Percentiles rank a stretch among this genome's conserved stretches.
Evolutionary conservation across 2,888 invertebrate genomes (phyloP).

Genomic region (Pandemis corylana): DNA sequence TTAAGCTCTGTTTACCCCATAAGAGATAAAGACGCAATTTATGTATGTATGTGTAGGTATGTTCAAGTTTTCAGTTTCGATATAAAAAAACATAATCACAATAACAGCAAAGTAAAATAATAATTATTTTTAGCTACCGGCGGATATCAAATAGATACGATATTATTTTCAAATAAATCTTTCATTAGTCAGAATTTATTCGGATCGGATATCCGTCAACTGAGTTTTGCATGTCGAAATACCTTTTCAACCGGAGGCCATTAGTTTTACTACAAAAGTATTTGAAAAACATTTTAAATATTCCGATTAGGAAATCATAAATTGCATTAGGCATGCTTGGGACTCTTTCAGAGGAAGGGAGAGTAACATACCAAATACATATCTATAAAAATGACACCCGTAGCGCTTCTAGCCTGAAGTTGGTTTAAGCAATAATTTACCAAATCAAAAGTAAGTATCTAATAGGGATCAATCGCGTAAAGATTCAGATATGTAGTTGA

Average conservation of each 20-base stretch:
- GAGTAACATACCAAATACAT: not conserved
- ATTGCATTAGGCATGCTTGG: constrained; percentile 36
- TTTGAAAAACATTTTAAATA: constrained; percentile 36
- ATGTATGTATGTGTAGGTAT: too few species aligned
- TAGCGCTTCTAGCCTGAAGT: too few species aligned
- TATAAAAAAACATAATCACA: too few species aligned
- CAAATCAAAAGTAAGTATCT: too few species aligned
- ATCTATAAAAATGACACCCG: too few species aligned
- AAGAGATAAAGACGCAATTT: too few species aligned
- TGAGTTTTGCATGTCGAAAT: constrained; percentile 36
- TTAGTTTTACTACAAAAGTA: constrained; percentile 24
- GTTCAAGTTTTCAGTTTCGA: too few species aligned
- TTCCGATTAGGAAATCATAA: constrained; percentile 41
- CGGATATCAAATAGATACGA: constrained; percentile 3
- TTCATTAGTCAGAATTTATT: constrained; percentile 54
- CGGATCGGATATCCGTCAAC: constrained; percentile 60
- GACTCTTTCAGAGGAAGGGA: constrained; percentile 23
- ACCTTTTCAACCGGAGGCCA: constrained; percentile 32
- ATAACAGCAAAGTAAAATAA: too few species aligned
- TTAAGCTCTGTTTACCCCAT: too few species aligned
- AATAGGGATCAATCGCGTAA: too few species aligned
- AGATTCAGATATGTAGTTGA: too few species aligned
- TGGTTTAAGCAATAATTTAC: too few species aligned
- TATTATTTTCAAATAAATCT: constrained; percentile 40
- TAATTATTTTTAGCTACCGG: not conserved